Evolutionary conservation across 2,888 invertebrate species (phyloP), one percentile per base, ranked within the genome.

Genomic region (Shargacucullia verbasci): DNA sequence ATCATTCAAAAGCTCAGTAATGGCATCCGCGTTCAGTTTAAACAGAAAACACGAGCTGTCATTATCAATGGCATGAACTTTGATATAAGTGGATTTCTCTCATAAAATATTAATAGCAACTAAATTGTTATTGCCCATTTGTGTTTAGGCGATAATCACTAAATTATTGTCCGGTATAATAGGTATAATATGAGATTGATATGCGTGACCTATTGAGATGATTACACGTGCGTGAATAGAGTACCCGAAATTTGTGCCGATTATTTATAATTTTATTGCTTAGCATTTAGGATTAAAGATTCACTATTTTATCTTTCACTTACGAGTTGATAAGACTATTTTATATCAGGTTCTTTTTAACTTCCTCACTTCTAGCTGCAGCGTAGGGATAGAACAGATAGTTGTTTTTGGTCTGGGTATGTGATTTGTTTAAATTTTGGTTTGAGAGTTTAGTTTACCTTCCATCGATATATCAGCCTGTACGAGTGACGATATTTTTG

Each of bases 51-150:
- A 48, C 15, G 10, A 43, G 13, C 29, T 12, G 25, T 27, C 37
- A 66, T 48, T 55, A 45, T n/a, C 48, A 31, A 29, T 45, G 10
- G 12, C 25, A 5, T 54, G 41, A 67, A 52, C 49, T 59, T 53
- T 59, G 15, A 27, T 29, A 43, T 44, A 37, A 41, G 27, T 33
- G 9, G 34, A 55, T 35, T 45, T 41, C 20, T 29, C 34, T 11
- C 37, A 46, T 44, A 14, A 10, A 14, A 37, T 31, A 38, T 57
- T 15, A 44, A 44, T 25, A 46, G 12, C 20, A 31, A 3, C 33
- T 10, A 49, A 53, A 47, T 41, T 25, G 4, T 38, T 52, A 27
- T 25, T 12, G 13, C 29, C 15, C 15, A 38, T 34, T 43, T 8
- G n/a, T 49, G 12, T 40, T 48, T 27, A 33, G 35, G 31, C 5